Evolutionary conservation across 2,113 vertebrate species (phyloP).

Genomic region (Indicator maculatus): DNA sequence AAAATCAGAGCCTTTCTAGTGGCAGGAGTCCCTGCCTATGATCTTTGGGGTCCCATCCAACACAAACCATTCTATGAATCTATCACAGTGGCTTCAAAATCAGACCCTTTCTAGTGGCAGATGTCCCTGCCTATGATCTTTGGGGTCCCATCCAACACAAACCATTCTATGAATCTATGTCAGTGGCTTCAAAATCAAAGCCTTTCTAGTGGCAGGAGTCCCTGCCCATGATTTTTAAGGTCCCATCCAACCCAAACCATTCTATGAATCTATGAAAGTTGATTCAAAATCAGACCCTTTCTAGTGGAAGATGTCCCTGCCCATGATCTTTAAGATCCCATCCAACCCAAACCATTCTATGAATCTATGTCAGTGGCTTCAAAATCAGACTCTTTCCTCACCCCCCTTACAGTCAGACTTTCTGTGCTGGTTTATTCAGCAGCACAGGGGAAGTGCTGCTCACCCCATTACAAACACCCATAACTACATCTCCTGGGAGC

Average conservation of each 20-base stretch:
- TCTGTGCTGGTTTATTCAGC: background rate
- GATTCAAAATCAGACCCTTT: background rate
- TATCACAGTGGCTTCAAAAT: background rate
- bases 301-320: background rate
- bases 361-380: background rate
- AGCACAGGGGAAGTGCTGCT: rapidly evolving
- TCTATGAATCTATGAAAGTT: background rate
- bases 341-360: too few species aligned
- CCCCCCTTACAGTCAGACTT: background rate
- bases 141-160: too few species aligned
- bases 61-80: too few species aligned
- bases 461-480: background rate
- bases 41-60: too few species aligned
- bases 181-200: background rate
- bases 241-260: too few species aligned
- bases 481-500: too few species aligned
- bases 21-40: too few species aligned
- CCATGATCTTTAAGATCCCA: too few species aligned
- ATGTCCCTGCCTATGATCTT: too few species aligned
- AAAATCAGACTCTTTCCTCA: background rate
- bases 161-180: too few species aligned
- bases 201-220: background rate
- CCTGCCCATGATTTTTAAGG: too few species aligned
- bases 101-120: background rate
- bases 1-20: too few species aligned